Base-by-base conservation (phyloP, 1,140 invertebrate species). In the Drosophila nigromelanica region DNA sequence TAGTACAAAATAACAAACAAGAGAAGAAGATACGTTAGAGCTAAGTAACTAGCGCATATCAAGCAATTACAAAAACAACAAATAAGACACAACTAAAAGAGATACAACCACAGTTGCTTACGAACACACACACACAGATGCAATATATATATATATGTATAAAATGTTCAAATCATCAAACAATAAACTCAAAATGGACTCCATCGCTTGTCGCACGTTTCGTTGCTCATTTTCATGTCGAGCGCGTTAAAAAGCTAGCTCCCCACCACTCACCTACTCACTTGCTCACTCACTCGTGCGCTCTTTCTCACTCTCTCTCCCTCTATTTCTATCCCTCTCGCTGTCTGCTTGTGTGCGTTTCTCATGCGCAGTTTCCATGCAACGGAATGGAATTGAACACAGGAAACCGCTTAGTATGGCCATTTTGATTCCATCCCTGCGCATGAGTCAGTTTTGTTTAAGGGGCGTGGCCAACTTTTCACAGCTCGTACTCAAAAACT, bases 161-260 rank as follows among this genome's bases (percentile, higher is more conserved):
- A 91, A 91, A 91, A 91, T 91, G 90, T 91, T 90, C 90, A 91
- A 91, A 91, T 91, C 90, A 91, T 90, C 90, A 91, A 91, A 91
- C 90, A 91, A 91, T 91, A 91, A 91, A 91, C 90, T 91, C 87
- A 91, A 91, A 91, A 91, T 91, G 90, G 90, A 91, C 90, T 91
- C 90, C 89, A 76, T 91, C 83, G 89, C 90, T 90, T 78, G 85
- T 76, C 82, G 73, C 82, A 82, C 75, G 81, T 89, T 91, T 89
- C 74, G 82, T 72, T 89, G 85, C 89, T 89, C 89, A 91, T 90
- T 90, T 90, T 90, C 89, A 82, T 86, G 83, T 89, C 83, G 82
- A 87, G 83, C 78, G 82, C 78, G 78, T 81, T 86, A 87, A 86
- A 86, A 87, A 87, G 76, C 69, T 47, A 74, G 56, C 60, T 77